phyloP scores from a whole-genome alignment of 2,113 vertebrate species.

The Peromyscus polionotus region DNA sequence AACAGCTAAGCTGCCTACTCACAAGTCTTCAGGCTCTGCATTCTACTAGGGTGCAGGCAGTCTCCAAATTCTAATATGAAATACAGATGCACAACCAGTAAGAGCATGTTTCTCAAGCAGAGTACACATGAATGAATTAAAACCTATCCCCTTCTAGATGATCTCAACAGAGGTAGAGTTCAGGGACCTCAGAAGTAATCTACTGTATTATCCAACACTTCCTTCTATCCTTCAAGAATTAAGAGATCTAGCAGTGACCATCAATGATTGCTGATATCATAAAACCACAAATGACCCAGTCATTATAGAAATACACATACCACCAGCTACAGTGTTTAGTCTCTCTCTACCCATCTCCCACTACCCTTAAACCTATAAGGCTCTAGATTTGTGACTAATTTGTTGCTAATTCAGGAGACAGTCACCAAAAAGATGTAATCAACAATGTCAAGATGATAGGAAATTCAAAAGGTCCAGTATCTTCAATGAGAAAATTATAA shows the following conservation, averaged over 20 bases:
- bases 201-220: background rate
- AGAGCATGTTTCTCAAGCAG: slow-evolving; percentile 37
- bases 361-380: background rate
- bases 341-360: background rate
- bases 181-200: slow-evolving; percentile 34
- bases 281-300: background rate
- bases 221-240: background rate
- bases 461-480: background rate
- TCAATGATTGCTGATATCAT: background rate
- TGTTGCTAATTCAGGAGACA: background rate
- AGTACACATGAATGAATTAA: slow-evolving; percentile 32
- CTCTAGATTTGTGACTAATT: background rate
- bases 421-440: background rate
- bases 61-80: slow-evolving; percentile 62
- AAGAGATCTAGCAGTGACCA: background rate
- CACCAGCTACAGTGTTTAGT: background rate
- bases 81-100: slow-evolving; percentile 43
- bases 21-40: background rate
- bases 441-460: background rate
- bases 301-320: background rate
- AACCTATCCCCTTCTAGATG: slow-evolving; percentile 44
- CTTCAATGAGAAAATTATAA: slow-evolving; percentile 2
- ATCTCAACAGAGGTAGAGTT: slow-evolving; percentile 45
- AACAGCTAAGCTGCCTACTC: background rate
- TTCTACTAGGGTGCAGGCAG: slow-evolving; percentile 15